Percentiles rank a stretch among this genome's conserved stretches.
phyloP scores from a whole-genome alignment of 2,797 vertebrate species.

The Chloroceryle amazona region DNA sequence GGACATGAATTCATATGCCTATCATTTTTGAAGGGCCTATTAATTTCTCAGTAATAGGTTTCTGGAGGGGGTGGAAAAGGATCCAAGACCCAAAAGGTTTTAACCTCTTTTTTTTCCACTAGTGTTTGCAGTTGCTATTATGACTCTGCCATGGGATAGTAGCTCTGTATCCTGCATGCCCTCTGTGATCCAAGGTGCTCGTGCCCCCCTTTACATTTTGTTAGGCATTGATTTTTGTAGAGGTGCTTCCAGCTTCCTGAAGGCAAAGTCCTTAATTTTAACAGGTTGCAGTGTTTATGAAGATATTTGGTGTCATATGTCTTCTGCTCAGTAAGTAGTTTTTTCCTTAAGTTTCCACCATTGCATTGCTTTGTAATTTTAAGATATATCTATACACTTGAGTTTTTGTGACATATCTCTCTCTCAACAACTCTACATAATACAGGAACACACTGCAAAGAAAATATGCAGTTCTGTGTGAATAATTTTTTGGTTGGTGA shows the following conservation, averaged over 20 bases:
- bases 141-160: not conserved
- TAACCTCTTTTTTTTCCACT: not conserved
- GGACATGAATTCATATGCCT: not conserved
- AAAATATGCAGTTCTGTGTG: not conserved
- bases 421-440: not conserved
- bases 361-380: not conserved
- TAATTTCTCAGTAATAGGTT: not conserved
- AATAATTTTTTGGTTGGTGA: not conserved
- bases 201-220: not conserved
- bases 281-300: not conserved
- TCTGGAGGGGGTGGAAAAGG: not conserved
- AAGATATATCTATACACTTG: not conserved
- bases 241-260: not conserved
- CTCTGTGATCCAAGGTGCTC: not conserved
- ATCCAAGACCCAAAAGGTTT: not conserved
- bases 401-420: not conserved
- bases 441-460: not conserved
- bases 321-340: not conserved
- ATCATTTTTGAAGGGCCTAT: not conserved
- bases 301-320: not conserved
- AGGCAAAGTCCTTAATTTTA: not conserved
- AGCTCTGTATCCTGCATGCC: not conserved
- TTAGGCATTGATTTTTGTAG: not conserved
- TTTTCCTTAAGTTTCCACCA: not conserved
- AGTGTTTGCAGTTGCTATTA: rapidly evolving